phyloP scores from a whole-genome alignment of 92 coral and sea anemone species.

The Metridium senile region DNA sequence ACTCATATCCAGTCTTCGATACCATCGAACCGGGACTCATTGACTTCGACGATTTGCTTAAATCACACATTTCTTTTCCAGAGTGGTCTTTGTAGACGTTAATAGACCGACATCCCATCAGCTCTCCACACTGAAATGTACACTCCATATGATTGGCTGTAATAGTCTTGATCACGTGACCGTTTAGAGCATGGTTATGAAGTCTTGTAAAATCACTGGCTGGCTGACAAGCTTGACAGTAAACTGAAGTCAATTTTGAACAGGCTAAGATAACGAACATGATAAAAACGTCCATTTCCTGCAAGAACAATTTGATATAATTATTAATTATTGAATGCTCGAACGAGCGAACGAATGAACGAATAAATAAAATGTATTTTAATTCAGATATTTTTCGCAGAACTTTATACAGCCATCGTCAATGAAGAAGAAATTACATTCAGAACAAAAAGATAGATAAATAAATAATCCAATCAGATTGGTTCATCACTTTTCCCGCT shows the following conservation, averaged over 20 bases:
- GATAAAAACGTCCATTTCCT: not conserved
- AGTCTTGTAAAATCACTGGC: not conserved
- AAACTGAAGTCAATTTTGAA: not conserved
- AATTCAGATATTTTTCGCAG: no score
- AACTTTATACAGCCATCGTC: no score
- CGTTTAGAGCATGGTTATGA: slow-evolving; percentile 12
- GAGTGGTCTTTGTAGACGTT: slow-evolving; percentile 1
- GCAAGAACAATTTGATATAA: no score
- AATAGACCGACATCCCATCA: slow-evolving; percentile 11
- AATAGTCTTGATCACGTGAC: no score
- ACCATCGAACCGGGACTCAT: slow-evolving; percentile 5
- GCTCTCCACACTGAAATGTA: not conserved
- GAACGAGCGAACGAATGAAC: no score
- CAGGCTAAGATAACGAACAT: not conserved
- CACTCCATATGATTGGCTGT: slow-evolving; percentile 9
- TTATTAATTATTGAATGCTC: no score
- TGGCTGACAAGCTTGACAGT: not conserved
- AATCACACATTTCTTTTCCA: slow-evolving; percentile 20
- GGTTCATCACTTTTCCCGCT: no score
- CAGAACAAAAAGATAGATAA: no score
- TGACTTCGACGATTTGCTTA: slow-evolving; percentile 21
- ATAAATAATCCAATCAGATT: no score
- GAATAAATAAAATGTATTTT: no score
- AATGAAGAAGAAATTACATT: no score
- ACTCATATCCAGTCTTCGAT: slow-evolving; percentile 20